Base-by-base conservation (phyloP, 2,888 invertebrate species). In the Harpalus rufipes region DNA sequence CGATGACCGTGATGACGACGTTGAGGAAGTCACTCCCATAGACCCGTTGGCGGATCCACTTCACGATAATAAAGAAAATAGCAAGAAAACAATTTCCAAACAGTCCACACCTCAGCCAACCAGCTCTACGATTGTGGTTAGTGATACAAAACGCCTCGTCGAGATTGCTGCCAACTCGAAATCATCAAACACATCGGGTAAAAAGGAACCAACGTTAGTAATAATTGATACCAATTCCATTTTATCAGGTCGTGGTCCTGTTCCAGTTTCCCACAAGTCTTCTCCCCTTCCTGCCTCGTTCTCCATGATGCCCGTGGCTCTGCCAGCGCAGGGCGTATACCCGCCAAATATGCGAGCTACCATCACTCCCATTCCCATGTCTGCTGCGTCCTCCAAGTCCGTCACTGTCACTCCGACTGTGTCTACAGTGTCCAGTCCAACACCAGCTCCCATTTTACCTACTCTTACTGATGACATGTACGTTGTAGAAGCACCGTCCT, bases 391-490 rank as follows among this genome's bases (percentile, higher is more conserved):
- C 90, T 87, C 89, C 25, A 82, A 86, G 12, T 76, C 84, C 76
- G 86, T 39, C 81, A 10, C 81, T 25, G 80, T 85, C n/a, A 68
- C 81, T 21, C 84, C 74, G 39, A 61, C 86, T 88, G 87, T 86
- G 7, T 84, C 90, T 85, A 86, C 90, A 86, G 85, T 91, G 32
- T 88, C 90, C 68, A 87, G n/a, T 14, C 68, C 81, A 10, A 51
- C 68, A 10, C 92, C 87, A 91, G 93, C 89, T 90, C 93, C 94
- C 51, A 94, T 97, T 86, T 90, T 97, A 87, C 97, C 97, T 0
- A 96, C 96, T 7, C 91, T 97, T 25, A 97, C 97, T 18, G 97
- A 97, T 90, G 97, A 97, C 88, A 97, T 97, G 96, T 97, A 96
- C 90, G 97, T 97, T 10, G 95, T 97, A 8, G 97, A 97, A 91